Percentiles rank a stretch among this genome's conserved stretches.
These are phyloP conservation scores for Conomelus anceps DNA, from an alignment of 2,888 invertebrate species.

Conservation along the genomic window DNA sequence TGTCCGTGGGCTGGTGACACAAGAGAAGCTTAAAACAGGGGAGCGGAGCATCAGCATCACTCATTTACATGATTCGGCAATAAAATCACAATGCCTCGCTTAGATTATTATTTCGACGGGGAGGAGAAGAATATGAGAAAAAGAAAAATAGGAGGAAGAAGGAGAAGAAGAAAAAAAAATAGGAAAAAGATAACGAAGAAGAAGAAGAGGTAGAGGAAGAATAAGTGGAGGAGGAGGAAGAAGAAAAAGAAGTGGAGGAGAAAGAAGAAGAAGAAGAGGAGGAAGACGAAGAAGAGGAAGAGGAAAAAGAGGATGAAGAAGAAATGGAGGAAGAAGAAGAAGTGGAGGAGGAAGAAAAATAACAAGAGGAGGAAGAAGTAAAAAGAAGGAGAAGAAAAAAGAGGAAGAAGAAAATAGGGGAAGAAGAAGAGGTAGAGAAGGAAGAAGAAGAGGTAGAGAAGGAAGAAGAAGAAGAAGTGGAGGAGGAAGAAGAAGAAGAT, in stretches of 20 bases:
- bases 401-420: background rate
- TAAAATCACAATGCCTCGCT: background rate
- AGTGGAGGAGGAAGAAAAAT: background rate
- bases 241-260: too few species aligned
- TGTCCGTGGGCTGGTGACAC: background rate
- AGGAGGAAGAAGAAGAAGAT: background rate
- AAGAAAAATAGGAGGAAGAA: background rate
- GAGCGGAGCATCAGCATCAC: background rate
- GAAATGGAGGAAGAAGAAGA: background rate
- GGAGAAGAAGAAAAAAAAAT: background rate
- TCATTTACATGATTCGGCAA: background rate
- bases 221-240: too few species aligned
- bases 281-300: background rate
- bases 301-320: constrained; percentile 3
- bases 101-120: background rate
- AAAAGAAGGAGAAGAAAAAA: too few species aligned
- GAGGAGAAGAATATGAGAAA: constrained; percentile 10
- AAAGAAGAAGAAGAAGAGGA: background rate
- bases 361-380: too few species aligned
- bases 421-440: background rate
- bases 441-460: background rate
- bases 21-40: background rate
- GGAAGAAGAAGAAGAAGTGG: background rate
- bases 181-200: background rate
- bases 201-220: background rate